These are phyloP conservation scores for Amblyjoppa fuscipennis DNA, from an alignment of 2,888 invertebrate species.

Conservation along the genomic window DNA sequence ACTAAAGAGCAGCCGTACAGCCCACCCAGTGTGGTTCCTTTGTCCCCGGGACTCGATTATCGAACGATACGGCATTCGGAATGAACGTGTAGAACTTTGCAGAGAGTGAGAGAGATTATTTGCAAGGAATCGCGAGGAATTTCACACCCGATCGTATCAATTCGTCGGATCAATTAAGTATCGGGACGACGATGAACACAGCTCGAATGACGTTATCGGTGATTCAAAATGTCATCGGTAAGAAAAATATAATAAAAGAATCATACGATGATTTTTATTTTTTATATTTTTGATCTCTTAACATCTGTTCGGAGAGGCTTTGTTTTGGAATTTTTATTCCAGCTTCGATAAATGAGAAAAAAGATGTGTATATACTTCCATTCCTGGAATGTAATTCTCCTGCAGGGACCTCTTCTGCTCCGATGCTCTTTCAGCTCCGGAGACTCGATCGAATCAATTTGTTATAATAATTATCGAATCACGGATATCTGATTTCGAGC, in stretches of 20 bases:
- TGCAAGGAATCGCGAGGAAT: neutral
- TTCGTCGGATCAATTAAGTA: neutral
- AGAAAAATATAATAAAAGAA: neutral
- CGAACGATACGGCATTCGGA: neutral
- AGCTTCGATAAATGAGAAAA: neutral
- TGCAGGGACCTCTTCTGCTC: neutral
- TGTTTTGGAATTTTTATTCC: neutral
- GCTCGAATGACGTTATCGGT: no score
- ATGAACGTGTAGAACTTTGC: neutral
- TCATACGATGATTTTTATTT: neutral
- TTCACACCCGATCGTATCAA: constrained; percentile 5
- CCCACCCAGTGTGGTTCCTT: constrained; percentile 7
- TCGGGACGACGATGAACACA: no score
- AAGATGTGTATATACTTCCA: neutral
- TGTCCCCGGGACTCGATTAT: neutral
- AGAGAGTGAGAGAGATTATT: neutral
- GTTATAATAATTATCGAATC: constrained; percentile 38
- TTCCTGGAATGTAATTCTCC: neutral
- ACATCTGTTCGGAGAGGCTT: neutral
- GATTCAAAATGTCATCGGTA: no score
- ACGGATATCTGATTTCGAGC: neutral
- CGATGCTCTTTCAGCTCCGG: neutral
- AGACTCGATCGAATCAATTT: constrained; percentile 42
- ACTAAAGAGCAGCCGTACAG: constrained; percentile 5
- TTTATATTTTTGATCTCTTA: neutral